phyloP scores from a whole-genome alignment of 2,113 vertebrate species.

The Helogale parvula region DNA sequence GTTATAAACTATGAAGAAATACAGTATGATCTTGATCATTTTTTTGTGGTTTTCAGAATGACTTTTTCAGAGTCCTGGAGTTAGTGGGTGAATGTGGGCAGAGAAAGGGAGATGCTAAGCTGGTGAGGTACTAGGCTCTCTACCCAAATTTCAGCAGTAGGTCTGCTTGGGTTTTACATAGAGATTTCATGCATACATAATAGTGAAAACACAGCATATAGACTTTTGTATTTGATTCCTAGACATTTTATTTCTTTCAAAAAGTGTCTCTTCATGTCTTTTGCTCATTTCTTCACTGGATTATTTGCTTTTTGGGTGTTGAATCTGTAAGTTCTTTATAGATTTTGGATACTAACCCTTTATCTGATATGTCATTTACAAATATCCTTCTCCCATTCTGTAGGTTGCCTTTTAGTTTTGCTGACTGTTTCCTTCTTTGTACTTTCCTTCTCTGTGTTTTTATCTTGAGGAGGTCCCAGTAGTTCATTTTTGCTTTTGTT shows the following conservation, averaged over 20 bases:
- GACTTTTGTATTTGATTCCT: neutral
- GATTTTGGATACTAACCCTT: too few relatives aligned
- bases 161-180: neutral
- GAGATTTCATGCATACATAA: slow-evolving; percentile 3
- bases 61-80: neutral
- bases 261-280: too few relatives aligned
- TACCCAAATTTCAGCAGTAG: neutral
- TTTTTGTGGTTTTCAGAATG: neutral
- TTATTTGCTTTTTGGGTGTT: too few relatives aligned
- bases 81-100: neutral
- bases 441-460: too few relatives aligned
- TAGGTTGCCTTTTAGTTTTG: too few relatives aligned
- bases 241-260: neutral
- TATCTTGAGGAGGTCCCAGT: too few relatives aligned
- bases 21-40: neutral
- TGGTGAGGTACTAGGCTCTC: neutral
- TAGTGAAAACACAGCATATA: neutral
- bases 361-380: too few relatives aligned
- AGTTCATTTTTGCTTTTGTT: too few relatives aligned
- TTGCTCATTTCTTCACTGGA: too few relatives aligned
- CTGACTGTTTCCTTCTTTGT: too few relatives aligned
- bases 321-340: too few relatives aligned
- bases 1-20: slow-evolving; percentile 25
- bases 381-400: too few relatives aligned
- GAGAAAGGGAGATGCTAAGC: neutral